Evolutionary conservation across 1,140 invertebrate genomes (phyloP).

Genomic region (Drosophila varians): DNA sequence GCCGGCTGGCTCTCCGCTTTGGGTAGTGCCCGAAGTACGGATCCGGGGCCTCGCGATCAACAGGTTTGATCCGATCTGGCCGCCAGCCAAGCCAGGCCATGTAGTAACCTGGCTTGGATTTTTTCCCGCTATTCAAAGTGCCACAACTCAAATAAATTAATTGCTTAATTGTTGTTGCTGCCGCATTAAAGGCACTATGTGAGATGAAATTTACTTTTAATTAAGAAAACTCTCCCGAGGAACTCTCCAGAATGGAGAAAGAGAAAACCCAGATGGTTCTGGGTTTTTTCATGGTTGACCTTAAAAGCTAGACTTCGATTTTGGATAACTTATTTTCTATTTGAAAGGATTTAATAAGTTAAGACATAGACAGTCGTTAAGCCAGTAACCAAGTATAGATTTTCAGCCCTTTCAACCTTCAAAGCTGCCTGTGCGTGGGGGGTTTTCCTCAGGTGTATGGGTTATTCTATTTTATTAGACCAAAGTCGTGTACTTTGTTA

Average conservation of each 20-base stretch:
- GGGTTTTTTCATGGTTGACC: background rate
- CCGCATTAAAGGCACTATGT: constrained; percentile 55
- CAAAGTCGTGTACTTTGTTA: constrained; percentile 79
- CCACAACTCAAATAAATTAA: constrained; percentile 73
- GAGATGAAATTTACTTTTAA: constrained; percentile 78
- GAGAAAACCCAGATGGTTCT: background rate
- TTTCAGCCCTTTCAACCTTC: constrained; percentile 71
- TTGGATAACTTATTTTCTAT: no score
- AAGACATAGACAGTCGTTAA: no score
- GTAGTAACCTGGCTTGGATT: constrained; percentile 53
- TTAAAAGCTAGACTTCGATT: no score
- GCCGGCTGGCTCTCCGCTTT: background rate
- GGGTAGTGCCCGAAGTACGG: constrained; percentile 53
- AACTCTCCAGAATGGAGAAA: constrained; percentile 12
- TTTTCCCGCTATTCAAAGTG: constrained; percentile 66
- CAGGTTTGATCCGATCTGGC: constrained; percentile 63
- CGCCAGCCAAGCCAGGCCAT: constrained; percentile 42
- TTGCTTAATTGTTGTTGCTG: constrained; percentile 75
- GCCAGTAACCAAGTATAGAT: no score
- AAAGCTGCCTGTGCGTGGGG: constrained; percentile 63
- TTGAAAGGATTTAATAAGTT: no score
- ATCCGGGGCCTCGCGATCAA: constrained; percentile 43
- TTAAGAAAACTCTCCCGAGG: constrained; percentile 55
- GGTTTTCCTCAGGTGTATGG: constrained; percentile 53
- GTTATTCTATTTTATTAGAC: constrained; percentile 63